A percentile compares a stretch with the other conserved stretches of the same genome.
Evolutionary conservation across 2,888 invertebrate species (phyloP).

Genomic region (Noctua fimbriata): DNA sequence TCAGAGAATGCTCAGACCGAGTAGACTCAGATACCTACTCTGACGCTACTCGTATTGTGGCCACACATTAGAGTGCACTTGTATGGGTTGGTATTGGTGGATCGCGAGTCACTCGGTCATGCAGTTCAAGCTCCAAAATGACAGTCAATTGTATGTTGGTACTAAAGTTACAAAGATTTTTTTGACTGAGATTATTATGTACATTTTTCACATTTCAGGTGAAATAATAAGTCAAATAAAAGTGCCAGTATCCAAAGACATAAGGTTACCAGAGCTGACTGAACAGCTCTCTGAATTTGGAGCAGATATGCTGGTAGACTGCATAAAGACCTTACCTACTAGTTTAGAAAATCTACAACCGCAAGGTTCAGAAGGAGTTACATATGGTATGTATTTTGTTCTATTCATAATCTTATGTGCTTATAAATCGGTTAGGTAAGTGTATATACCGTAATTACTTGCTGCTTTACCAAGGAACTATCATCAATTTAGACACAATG

Average conservation of each 20-base stretch:
- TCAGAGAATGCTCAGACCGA: too few species aligned
- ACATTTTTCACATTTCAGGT: slow-evolving; percentile 75
- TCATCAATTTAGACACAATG: neutral
- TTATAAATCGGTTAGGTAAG: neutral
- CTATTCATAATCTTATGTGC: neutral
- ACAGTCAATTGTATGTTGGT: neutral
- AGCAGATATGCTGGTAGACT: slow-evolving; percentile 92
- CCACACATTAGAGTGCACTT: too few species aligned
- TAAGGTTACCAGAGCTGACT: slow-evolving; percentile 92
- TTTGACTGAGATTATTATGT: neutral
- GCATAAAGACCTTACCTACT: slow-evolving; percentile 90
- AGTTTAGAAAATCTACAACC: slow-evolving; percentile 90
- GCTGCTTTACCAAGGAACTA: neutral
- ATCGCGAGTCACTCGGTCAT: too few species aligned
- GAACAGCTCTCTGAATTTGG: slow-evolving; percentile 92
- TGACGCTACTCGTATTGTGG: too few species aligned
- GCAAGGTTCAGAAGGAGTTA: slow-evolving; percentile 91
- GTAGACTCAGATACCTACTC: too few species aligned
- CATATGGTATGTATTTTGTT: slow-evolving; percentile 91
- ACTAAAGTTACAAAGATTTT: too few species aligned
- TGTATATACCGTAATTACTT: neutral
- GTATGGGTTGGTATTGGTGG: too few species aligned
- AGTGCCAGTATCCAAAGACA: slow-evolving; percentile 89
- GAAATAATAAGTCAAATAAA: slow-evolving; percentile 91
- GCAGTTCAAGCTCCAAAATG: too few species aligned